Conservation (phyloP, 2,113 vertebrate species). For the Tyrannus savana region DNA sequence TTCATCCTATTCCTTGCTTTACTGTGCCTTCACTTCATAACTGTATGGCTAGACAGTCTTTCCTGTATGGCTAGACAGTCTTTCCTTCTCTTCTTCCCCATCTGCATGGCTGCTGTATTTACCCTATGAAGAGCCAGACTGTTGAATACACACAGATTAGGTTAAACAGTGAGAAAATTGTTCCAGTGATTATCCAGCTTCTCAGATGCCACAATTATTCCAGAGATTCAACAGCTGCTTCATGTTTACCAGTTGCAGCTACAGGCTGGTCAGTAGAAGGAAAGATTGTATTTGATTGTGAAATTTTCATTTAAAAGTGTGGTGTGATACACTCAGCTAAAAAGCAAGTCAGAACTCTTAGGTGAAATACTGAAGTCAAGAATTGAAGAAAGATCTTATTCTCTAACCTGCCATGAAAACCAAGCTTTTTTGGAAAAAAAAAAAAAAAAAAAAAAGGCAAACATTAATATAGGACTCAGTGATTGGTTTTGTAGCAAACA, state of each 20-base stretch:
- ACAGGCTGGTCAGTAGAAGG: background rate
- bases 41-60: background rate
- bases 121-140: background rate
- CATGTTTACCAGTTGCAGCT: background rate
- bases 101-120: background rate
- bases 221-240: background rate
- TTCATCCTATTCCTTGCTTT: background rate
- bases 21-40: background rate
- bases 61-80: background rate
- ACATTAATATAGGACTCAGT: background rate
- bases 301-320: background rate
- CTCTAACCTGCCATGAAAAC: background rate
- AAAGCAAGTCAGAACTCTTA: background rate
- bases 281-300: background rate
- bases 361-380: background rate
- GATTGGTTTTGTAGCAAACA: background rate
- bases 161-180: slow-evolving; percentile 1
- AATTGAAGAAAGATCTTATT: background rate
- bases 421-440: background rate
- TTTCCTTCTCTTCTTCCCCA: background rate
- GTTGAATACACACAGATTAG: slow-evolving; percentile 16
- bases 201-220: background rate
- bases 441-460: background rate
- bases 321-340: background rate
- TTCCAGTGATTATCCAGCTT: background rate